Conservation (phyloP, 2,113 vertebrate species). For the Perca flavescens region DNA sequence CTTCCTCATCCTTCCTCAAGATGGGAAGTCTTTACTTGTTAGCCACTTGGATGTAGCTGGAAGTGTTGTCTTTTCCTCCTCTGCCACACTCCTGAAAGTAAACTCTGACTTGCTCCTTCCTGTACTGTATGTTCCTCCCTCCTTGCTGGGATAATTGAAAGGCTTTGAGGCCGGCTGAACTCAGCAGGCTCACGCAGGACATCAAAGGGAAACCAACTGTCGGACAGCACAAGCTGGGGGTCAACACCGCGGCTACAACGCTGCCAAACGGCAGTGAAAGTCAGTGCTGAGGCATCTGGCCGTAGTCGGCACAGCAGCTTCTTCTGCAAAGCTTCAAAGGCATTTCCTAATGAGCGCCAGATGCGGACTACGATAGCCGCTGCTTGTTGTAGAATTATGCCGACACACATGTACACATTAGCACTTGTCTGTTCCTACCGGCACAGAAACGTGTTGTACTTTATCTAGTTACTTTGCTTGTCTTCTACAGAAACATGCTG, state of each 20-base stretch:
- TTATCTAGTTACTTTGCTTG: background rate
- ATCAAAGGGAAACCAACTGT: conserved; percentile 40
- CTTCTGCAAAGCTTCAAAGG: conserved; percentile 57
- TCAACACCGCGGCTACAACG: conserved; percentile 15
- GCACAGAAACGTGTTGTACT: background rate
- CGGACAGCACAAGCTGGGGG: conserved; percentile 21
- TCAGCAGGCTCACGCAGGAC: conserved; percentile 45
- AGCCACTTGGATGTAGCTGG: background rate
- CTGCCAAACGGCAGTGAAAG: conserved; percentile 28
- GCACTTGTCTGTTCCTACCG: background rate
- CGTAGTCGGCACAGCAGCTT: conserved; percentile 34
- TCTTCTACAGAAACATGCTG: background rate
- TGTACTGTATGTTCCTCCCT: conserved; percentile 21
- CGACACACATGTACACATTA: background rate
- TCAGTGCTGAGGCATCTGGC: conserved; percentile 40
- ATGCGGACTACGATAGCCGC: conserved; percentile 50
- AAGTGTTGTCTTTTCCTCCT: background rate
- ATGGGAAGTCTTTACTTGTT: conserved; percentile 1
- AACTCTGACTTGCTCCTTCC: conserved; percentile 18
- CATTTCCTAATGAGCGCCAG: conserved; percentile 66
- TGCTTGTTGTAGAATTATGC: conserved; percentile 21
- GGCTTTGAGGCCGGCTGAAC: conserved; percentile 53
- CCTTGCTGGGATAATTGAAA: conserved; percentile 63
- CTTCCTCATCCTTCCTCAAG: background rate
- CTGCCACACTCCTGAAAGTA: background rate